Base-by-base conservation (phyloP, 2,113 vertebrate genomes). In the Eretmochelys imbricata region DNA sequence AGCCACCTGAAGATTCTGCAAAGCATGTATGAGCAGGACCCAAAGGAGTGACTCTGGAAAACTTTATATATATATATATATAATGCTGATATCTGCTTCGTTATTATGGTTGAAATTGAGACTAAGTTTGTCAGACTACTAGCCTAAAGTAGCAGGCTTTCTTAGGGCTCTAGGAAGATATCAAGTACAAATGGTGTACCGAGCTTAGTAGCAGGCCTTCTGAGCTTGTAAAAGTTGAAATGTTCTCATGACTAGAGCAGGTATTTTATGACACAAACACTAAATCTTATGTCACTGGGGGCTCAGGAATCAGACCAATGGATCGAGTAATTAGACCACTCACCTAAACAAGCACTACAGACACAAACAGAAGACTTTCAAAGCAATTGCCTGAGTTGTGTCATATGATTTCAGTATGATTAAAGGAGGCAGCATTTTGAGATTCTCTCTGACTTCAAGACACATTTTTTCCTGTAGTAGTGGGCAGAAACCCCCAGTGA, bases 51-150 rank as follows among this genome's bases (percentile, higher is more conserved):
- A 91, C 11, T 62, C 50, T 8, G 75, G 13, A 78, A 76, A 76
- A 12, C 72, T 38, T 2, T 55, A 55, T 25, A 55, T 55, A 55
- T 25, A 25, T 50, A 55, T 27, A 57, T 25, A 59, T 29, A 59
- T 16, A 87, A 91, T 83, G 69, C 29, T 48, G 22, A 62, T 75
- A 90, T 97, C 81, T 24, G 85, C 59, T 78, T 85, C 65, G 62
- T n/a, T 35, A 53, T 84, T 94, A 80, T 42, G 46, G 19, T 46
- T 51, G 69, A 88, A 72, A 90, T 42, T 5, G 29, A 25, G 49
- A 62, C 51, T 57, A 29, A 8, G 38, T 2, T 88, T 93, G 93
- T 92, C 62, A 95, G 62, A 27, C 75, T 85, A 62, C 62, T 0
- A 95, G 13, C 38, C n/a, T 82, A 57, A 46, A 20, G 81, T 53